phyloP scores from a whole-genome alignment of 2,888 invertebrate species.

The Acanthococcus lagerstroemiae region DNA sequence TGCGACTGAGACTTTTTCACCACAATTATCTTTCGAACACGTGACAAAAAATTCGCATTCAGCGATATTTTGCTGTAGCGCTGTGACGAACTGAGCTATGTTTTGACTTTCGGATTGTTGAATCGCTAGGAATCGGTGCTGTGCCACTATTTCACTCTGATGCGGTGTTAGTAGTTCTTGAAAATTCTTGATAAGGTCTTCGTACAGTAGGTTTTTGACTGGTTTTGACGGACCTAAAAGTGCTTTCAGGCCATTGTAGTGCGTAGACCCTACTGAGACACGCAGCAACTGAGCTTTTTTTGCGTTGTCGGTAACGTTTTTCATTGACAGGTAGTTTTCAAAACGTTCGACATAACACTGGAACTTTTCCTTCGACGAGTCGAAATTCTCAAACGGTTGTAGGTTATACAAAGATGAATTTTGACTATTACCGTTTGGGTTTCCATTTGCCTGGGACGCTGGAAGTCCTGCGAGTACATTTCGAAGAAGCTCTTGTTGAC shows the following conservation, averaged over 20 bases:
- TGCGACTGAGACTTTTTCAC: background rate
- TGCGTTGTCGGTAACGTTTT: slow-evolving; percentile 14
- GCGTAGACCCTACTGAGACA: slow-evolving; percentile 25
- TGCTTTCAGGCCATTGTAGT: slow-evolving; percentile 28
- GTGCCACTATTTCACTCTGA: background rate
- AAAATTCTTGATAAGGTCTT: slow-evolving; percentile 9
- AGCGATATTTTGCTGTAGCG: background rate
- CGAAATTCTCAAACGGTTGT: slow-evolving; percentile 31
- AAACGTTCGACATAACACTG: slow-evolving; percentile 30
- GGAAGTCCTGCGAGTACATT: background rate
- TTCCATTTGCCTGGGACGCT: background rate
- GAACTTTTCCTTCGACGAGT: slow-evolving; percentile 31
- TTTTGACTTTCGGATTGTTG: background rate
- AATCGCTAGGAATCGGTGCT: background rate
- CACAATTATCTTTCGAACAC: background rate
- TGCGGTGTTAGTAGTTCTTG: slow-evolving; percentile 21
- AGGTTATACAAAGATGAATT: background rate
- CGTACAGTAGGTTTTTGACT: slow-evolving; percentile 20
- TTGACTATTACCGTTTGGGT: background rate
- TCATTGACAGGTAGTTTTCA: slow-evolving; percentile 25
- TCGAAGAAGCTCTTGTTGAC: background rate
- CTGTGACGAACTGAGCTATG: background rate
- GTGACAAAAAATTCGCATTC: background rate
- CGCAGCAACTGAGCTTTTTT: slow-evolving; percentile 29
- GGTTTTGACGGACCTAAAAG: background rate